Evolutionary conservation across 1,140 invertebrate genomes (phyloP).

Genomic region (Magallana angulata): DNA sequence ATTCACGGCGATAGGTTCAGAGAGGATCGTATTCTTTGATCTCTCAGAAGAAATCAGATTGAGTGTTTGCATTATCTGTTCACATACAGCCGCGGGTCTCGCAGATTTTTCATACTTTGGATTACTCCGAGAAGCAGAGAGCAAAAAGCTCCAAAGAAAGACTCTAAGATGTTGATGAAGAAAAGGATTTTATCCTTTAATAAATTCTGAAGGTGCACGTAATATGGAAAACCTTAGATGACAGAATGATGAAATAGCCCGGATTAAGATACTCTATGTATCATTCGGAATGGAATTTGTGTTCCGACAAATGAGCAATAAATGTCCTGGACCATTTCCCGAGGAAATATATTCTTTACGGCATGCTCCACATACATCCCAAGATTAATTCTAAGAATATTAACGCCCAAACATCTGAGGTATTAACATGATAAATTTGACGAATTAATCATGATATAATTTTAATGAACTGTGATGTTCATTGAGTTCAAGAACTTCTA

Average conservation of each 20-base stretch:
- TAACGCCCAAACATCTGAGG: neutral
- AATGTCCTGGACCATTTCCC: slow-evolving; percentile 12
- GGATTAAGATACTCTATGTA: slow-evolving; percentile 19
- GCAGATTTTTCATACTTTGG: slow-evolving; percentile 26
- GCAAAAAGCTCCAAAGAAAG: neutral
- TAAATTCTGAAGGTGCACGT: neutral
- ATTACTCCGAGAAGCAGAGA: neutral
- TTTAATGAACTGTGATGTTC: too few relatives aligned
- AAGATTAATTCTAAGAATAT: neutral
- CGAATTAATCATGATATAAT: too few relatives aligned
- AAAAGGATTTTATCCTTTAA: neutral
- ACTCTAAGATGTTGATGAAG: too few relatives aligned
- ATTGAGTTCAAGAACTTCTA: too few relatives aligned
- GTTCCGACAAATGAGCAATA: neutral
- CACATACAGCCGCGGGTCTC: slow-evolving; percentile 14
- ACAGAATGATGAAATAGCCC: slow-evolving; percentile 19
- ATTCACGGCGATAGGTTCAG: slow-evolving; percentile 15
- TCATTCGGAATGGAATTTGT: too few relatives aligned
- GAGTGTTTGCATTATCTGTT: neutral
- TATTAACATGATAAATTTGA: too few relatives aligned
- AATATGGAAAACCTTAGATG: slow-evolving; percentile 21
- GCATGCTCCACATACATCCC: neutral
- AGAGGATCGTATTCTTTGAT: slow-evolving; percentile 17
- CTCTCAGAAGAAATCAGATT: slow-evolving; percentile 30
- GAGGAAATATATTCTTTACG: neutral